Base-by-base conservation (phyloP, 2,888 invertebrate species). In the Metalampra italica region DNA sequence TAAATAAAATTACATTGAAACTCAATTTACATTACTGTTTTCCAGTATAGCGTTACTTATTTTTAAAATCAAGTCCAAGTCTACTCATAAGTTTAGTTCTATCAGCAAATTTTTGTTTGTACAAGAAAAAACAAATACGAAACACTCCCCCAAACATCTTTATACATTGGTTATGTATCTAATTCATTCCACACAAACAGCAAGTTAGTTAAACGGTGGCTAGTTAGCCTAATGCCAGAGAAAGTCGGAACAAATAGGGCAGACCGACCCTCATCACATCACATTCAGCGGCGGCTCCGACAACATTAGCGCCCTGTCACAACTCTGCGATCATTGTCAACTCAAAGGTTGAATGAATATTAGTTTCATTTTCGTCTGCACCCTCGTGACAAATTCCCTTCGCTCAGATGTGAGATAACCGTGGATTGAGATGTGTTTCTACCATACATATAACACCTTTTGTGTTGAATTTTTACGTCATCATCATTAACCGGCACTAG, bases 251-350 rank as follows among this genome's bases (percentile, higher is more conserved):
- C 69, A 76, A 76, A 76, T 70, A 69, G 59, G 56, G 50, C 53
- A 42, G 50, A 62, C 60, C 64, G 69, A 78, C 79, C 80, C 78
- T 78, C 68, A 64, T 80, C 80, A 77, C 56, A 50, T 49, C n/a
- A 22, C 22, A 22, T 22, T 22, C 53, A 48, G 50, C 53, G 55
- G 71, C 64, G 66, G 22, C 22, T 22, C 56, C 60, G 70, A 75
- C 75, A 71, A 64, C 68, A 74, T 77, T 72, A 78, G 63, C 64
- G 67, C 68, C 69, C 69, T 68, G 66, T 74, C 68, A 71, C 74
- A 64, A 70, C 68, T 71, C 66, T 62, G 65, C 70, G 71, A 73
- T 76, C 72, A 70, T 68, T 68, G 64, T 55, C 47, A 43, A 34
- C 44, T 48, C 43, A 40, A 22, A 11, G 38, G 14, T 29, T 29